Percentiles rank a stretch among this genome's conserved stretches.
Evolutionary conservation across 2,888 invertebrate species (phyloP).

Genomic region (Aphodius granarius): DNA sequence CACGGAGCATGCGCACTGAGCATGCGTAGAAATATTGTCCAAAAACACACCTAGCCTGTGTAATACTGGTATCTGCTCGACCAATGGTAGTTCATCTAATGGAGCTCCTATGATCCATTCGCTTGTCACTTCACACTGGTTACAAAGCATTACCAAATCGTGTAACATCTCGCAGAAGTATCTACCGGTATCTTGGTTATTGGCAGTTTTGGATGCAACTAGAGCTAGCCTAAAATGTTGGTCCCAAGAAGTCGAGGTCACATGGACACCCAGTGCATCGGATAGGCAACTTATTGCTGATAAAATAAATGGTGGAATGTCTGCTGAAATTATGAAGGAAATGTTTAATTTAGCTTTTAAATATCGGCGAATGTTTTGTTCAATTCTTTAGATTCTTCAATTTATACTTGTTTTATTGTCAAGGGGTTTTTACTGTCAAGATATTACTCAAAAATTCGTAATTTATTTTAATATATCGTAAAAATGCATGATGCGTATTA

Average conservation of each 20-base stretch:
- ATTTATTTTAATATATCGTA: neutral
- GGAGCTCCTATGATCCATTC: constrained; percentile 73
- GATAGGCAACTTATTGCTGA: constrained; percentile 74
- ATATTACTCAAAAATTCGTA: too few relatives aligned
- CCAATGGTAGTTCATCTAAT: constrained; percentile 74
- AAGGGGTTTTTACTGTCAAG: neutral
- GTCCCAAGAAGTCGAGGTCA: constrained; percentile 81
- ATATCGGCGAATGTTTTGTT: neutral
- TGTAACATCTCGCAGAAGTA: constrained; percentile 68
- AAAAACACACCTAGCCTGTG: constrained; percentile 63
- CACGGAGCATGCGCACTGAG: neutral
- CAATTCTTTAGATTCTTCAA: neutral
- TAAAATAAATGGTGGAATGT: constrained; percentile 67
- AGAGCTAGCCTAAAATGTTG: constrained; percentile 61
- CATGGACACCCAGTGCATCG: constrained; percentile 77
- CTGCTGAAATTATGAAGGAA: too few relatives aligned
- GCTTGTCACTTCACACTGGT: constrained; percentile 73
- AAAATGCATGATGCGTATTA: neutral
- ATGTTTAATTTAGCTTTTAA: too few relatives aligned
- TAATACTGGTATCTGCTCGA: constrained; percentile 80
- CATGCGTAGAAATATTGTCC: neutral
- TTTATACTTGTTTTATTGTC: neutral
- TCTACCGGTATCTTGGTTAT: constrained; percentile 46
- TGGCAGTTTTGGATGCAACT: constrained; percentile 53
- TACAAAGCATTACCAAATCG: constrained; percentile 70